Evolutionary conservation across 2,888 invertebrate genomes (phyloP).

Genomic region (Drosophila paramelanica): DNA sequence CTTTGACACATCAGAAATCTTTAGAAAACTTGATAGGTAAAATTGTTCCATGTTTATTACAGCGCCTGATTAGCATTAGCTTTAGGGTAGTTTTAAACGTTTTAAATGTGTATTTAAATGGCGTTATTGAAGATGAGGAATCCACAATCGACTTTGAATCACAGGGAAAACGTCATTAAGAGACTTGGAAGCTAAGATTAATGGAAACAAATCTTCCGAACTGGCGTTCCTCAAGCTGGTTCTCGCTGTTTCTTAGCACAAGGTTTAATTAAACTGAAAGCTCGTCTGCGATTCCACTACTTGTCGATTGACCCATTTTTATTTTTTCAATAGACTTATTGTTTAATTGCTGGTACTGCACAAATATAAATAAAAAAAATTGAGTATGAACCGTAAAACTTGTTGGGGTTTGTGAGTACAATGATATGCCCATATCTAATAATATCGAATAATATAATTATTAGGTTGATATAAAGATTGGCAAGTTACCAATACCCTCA

Average conservation of each 20-base stretch:
- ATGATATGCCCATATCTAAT: slow-evolving; percentile 5
- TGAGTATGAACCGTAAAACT: not conserved
- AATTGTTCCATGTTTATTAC: not conserved
- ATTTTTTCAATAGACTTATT: slow-evolving; percentile 4
- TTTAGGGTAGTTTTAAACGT: not conserved
- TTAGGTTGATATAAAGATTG: slow-evolving; percentile 5
- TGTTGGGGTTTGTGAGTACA: not conserved
- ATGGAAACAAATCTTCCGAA: too few species aligned
- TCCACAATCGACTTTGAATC: too few species aligned
- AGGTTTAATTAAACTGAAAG: not conserved
- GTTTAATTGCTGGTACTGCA: not conserved
- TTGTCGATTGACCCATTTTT: not conserved
- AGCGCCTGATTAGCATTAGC: not conserved
- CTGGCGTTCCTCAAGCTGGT: too few species aligned
- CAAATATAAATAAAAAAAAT: not conserved
- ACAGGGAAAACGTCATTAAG: too few species aligned
- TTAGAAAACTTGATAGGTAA: not conserved
- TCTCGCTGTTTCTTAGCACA: too few species aligned
- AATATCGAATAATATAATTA: slow-evolving; percentile 4
- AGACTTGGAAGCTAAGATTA: too few species aligned
- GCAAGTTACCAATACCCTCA: not conserved
- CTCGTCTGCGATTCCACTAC: not conserved
- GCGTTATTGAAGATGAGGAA: too few species aligned
- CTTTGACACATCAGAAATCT: not conserved
- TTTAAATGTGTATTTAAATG: not conserved